Conservation (phyloP, 1,140 invertebrate species). For the Mercenaria mercenaria region DNA sequence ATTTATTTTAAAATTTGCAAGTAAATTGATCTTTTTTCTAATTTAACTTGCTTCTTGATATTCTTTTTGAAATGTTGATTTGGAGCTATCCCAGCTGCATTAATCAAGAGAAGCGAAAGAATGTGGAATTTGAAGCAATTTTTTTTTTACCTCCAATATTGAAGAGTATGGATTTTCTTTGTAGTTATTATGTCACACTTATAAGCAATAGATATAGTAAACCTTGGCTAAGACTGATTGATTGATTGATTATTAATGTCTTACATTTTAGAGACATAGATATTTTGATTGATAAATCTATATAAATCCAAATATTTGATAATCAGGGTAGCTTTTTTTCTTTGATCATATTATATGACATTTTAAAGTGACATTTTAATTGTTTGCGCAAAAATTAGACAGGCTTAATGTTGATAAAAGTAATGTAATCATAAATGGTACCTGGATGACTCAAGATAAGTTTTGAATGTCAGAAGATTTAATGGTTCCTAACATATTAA, state of each 20-base stretch:
- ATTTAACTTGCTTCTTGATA: too few relatives aligned
- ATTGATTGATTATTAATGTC: constrained; percentile 30
- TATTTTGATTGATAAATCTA: constrained; percentile 28
- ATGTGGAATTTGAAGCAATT: too few relatives aligned
- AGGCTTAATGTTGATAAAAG: not conserved
- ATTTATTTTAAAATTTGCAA: too few relatives aligned
- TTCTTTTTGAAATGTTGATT: too few relatives aligned
- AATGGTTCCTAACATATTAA: too few relatives aligned
- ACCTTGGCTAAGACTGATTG: not conserved
- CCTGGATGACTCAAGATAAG: not conserved
- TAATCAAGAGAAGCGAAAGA: too few relatives aligned
- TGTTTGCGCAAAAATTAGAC: not conserved
- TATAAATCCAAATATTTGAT: constrained; percentile 16
- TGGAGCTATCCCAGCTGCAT: too few relatives aligned
- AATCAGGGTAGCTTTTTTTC: not conserved
- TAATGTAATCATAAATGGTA: not conserved
- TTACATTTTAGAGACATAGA: not conserved
- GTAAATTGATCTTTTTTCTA: too few relatives aligned
- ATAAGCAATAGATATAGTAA: not conserved
- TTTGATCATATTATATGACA: not conserved
- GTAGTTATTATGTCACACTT: not conserved
- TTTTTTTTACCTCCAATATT: too few relatives aligned
- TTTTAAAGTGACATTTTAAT: constrained; percentile 19
- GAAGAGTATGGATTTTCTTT: not conserved
- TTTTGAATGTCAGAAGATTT: not conserved